Evolutionary conservation across 1,140 invertebrate species (phyloP), one percentile per base, ranked within the genome.

Genomic region (Tetramorium alpestre): DNA sequence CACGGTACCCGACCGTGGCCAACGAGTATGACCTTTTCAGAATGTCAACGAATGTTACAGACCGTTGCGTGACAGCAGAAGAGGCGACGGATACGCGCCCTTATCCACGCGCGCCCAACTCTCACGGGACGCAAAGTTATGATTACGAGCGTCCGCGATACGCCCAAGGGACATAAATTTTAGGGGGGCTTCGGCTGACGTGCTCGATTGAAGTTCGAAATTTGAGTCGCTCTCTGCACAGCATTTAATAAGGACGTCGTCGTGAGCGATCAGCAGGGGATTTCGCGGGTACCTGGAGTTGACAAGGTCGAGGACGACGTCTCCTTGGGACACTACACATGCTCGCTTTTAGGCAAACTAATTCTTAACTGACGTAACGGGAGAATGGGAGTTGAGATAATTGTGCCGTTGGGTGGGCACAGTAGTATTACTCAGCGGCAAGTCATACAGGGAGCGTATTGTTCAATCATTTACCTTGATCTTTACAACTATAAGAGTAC

Each of bases 1-100:
- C 62, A 51, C 38, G 22, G 64, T 28, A 41, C 49, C 18, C 33
- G 33, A 69, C 33, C 49, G n/a, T 69, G 49, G 5, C 80, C 69
- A 47, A 47, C 41, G 41, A 47, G 80, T 73, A 18, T 84, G 80
- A 84, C 80, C 80, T 84, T 84, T 84, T 84, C 69, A 84, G 69
- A 84, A 84, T 84, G 69, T 54, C 80, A 49, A 70, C 18, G 22
- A 73, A 60, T 72, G 51, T 73, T 82, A 58, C 51, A 84, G 60
- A 69, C n/a, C 49, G 69, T 60, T 56, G 69, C 80, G 80, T 84
- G 80, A 84, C 80, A 73, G 65, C 16, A 16, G 80, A 60, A 60
- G 80, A 84, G 69, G 13, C 56, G 41, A 56, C 67, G 80, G 41
- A 60, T 60, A 84, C 69, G 54, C 51, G 69, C 18, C 41, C 69